A percentile compares a stretch with the other conserved stretches of the same genome.
Evolutionary conservation across 2,888 invertebrate species (phyloP).

Genomic region (Temnothorax unifasciatus): DNA sequence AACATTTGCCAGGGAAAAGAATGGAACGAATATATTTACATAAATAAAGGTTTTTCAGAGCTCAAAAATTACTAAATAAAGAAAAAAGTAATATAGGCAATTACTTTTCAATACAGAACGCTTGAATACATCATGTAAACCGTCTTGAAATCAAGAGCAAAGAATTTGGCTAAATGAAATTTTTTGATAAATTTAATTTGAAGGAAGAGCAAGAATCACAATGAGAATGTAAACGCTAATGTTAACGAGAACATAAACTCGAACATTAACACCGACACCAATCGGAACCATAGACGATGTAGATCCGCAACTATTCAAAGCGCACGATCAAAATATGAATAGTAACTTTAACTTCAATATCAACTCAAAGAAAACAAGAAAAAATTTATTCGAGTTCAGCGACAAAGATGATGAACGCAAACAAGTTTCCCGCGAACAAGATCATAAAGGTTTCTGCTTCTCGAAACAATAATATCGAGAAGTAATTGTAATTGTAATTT

Average conservation of each 20-base stretch:
- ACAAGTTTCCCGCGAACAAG: no score
- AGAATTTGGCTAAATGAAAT: no score
- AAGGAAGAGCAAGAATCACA: neutral
- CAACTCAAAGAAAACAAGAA: neutral
- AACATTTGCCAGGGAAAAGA: no score
- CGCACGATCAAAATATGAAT: neutral
- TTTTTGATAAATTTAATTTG: no score
- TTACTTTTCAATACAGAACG: no score
- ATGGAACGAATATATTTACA: no score
- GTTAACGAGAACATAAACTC: neutral
- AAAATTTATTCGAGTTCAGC: neutral
- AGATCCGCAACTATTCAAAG: neutral
- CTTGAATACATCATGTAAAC: no score
- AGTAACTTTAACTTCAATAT: neutral
- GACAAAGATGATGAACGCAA: neutral
- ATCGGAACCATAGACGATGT: neutral
- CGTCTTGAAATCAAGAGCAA: no score
- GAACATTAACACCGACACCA: neutral
- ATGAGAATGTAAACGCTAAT: neutral
- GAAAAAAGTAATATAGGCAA: no score
- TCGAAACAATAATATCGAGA: no score
- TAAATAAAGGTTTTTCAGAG: no score
- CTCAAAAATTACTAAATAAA: no score
- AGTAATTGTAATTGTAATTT: neutral
- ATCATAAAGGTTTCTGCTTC: neutral